These are phyloP conservation scores for Bombylius major DNA, from an alignment of 2,888 invertebrate genomes.

Conservation along the genomic window DNA sequence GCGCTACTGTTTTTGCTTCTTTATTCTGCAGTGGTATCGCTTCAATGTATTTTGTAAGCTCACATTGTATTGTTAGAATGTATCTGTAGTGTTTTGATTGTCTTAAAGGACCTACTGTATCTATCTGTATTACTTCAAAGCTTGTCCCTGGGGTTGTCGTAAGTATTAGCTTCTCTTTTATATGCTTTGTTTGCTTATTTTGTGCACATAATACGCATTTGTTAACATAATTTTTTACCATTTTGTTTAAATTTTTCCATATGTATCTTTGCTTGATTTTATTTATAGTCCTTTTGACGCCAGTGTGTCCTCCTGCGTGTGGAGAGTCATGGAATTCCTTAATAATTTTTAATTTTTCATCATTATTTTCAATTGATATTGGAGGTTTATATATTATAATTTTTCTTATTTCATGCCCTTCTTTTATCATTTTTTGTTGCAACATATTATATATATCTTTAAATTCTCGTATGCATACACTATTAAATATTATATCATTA, in stretches of 20 bases:
- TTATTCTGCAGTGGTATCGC: constrained; percentile 15
- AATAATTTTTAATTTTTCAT: not conserved
- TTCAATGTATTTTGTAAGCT: constrained; percentile 10
- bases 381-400: not conserved
- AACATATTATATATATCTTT: not conserved
- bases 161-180: not conserved
- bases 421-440: not conserved
- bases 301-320: not conserved
- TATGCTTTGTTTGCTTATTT: not conserved
- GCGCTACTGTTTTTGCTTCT: constrained; percentile 17
- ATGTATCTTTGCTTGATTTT: not conserved
- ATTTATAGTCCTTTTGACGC: not conserved
- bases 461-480: not conserved
- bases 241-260: not conserved
- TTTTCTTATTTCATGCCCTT: not conserved
- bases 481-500: not conserved
- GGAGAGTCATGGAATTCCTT: not conserved
- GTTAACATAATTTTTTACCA: not conserved
- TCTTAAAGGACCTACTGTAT: constrained; percentile 1
- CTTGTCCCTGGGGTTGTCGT: not conserved
- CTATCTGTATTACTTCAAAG: not conserved
- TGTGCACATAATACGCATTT: not conserved
- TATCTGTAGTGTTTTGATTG: not conserved
- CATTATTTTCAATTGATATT: not conserved
- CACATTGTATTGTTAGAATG: not conserved